A percentile compares a stretch with the other conserved stretches of the same genome.
phyloP scores from a whole-genome alignment of 2,113 vertebrate species.

The Apodemus speciosus region DNA sequence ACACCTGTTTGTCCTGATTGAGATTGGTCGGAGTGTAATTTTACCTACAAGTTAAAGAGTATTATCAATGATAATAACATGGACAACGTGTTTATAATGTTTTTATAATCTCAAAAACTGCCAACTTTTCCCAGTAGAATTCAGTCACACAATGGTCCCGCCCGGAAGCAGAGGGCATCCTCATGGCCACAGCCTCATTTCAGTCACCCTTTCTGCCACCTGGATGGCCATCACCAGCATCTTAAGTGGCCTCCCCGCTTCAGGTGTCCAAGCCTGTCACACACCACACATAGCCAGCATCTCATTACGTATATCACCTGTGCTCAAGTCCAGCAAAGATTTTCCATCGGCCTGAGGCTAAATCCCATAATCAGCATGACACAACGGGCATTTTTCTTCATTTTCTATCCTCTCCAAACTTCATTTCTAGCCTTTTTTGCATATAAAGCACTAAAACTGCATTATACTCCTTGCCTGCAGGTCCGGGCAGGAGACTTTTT shows the following conservation, averaged over 20 bases:
- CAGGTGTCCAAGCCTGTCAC: background rate
- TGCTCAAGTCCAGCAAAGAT: background rate
- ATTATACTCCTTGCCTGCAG: background rate
- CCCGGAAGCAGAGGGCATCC: background rate
- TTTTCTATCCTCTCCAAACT: background rate
- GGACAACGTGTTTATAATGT: background rate
- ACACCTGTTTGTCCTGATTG: background rate
- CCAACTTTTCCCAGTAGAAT: background rate
- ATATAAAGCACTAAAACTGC: background rate
- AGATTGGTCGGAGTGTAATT: background rate
- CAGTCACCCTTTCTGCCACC: background rate
- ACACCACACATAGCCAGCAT: background rate
- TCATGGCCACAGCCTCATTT: background rate
- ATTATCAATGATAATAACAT: background rate
- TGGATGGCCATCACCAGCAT: background rate
- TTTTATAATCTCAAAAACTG: slow-evolving; percentile 2
- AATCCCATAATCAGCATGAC: background rate
- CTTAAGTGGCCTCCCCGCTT: background rate
- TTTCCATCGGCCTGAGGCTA: background rate
- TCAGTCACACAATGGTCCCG: background rate
- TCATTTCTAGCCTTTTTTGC: background rate
- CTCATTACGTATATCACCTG: background rate
- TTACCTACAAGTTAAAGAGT: background rate
- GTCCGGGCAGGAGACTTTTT: background rate
- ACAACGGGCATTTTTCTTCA: background rate